Conservation (phyloP, 2,797 vertebrate genomes). For the Myotis planiceps region DNA sequence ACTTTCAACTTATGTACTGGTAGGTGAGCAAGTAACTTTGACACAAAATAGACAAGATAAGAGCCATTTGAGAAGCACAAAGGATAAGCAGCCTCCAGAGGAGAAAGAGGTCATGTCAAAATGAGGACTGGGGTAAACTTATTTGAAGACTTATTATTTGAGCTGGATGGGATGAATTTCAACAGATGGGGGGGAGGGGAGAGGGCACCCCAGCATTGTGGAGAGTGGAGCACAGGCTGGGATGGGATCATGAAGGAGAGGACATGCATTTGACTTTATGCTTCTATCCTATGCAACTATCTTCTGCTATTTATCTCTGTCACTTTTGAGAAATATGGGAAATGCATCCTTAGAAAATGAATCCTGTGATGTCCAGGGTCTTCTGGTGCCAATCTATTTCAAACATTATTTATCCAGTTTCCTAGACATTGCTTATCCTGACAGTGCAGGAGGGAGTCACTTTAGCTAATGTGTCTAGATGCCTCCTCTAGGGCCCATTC, state of each 20-base stretch:
- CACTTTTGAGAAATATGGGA: slow-evolving; percentile 64
- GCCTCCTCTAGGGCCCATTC: slow-evolving; percentile 40
- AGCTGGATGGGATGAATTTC: background rate
- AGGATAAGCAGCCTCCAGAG: background rate
- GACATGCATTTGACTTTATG: background rate
- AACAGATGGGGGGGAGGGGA: background rate
- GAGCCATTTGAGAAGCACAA: background rate
- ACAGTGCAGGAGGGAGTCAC: slow-evolving; percentile 64
- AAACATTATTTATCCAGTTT: slow-evolving; percentile 68
- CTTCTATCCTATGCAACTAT: background rate
- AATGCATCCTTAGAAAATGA: slow-evolving; percentile 60
- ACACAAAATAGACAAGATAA: background rate
- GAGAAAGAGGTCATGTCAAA: background rate
- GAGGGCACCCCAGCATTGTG: background rate
- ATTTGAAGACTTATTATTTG: background rate
- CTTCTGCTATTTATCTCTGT: slow-evolving; percentile 50
- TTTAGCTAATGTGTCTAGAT: slow-evolving; percentile 76
- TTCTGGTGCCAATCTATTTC: slow-evolving; percentile 63
- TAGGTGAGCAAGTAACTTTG: background rate
- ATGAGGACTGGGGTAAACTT: background rate
- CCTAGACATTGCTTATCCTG: slow-evolving; percentile 66
- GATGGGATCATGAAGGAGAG: background rate
- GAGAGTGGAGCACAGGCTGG: background rate
- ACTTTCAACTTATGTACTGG: background rate
- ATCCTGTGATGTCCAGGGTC: slow-evolving; percentile 36